A percentile compares a stretch with the other conserved stretches of the same genome.
These are phyloP conservation scores for Gobio gobio DNA, from an alignment of 2,113 vertebrate genomes.

Conservation along the genomic window DNA sequence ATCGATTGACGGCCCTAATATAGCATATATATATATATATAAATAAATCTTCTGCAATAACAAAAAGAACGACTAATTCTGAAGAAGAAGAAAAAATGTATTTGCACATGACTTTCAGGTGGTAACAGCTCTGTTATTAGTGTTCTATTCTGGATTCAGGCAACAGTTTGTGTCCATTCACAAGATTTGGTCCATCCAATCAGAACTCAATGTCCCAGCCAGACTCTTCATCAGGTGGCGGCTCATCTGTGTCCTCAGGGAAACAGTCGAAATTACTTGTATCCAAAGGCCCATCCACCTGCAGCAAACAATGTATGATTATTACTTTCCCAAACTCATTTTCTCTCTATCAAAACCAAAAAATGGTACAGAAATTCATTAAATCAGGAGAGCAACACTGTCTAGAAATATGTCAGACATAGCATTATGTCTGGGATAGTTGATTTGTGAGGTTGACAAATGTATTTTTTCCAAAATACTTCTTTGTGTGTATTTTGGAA, in stretches of 20 bases:
- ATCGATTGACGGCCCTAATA: no score
- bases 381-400: no score
- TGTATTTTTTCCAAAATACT: no score
- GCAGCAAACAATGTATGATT: background rate
- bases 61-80: background rate
- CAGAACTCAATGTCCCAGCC: slow-evolving; percentile 76
- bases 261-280: slow-evolving; percentile 77
- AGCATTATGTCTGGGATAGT: background rate
- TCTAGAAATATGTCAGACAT: background rate
- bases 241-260: slow-evolving; percentile 67
- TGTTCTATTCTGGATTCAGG: background rate
- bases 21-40: no score
- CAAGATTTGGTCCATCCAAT: background rate
- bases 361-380: background rate
- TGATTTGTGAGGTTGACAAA: no score
- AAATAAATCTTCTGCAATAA: background rate
- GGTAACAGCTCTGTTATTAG: background rate
- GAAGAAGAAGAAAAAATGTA: background rate
- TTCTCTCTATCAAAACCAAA: background rate
- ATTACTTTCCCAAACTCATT: background rate
- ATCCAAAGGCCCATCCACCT: slow-evolving; percentile 75
- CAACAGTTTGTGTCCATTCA: no score
- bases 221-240: slow-evolving; percentile 75
- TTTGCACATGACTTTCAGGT: background rate
- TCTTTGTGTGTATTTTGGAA: background rate